These are phyloP conservation scores for Anoura caudifer DNA, from an alignment of 2,113 vertebrate species.

Conservation along the genomic window DNA sequence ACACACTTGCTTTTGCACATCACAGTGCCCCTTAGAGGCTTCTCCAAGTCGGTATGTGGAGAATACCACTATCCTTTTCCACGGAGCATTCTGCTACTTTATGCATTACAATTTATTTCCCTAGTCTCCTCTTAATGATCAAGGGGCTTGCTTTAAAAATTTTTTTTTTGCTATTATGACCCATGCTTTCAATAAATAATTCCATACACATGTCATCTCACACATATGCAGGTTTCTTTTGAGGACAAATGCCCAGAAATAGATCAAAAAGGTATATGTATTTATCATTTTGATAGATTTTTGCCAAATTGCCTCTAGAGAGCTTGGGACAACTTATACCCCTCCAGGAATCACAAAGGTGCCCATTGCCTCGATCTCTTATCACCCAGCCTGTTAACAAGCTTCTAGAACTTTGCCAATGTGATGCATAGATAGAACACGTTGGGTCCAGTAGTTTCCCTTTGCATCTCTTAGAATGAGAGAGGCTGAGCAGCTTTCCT, in stretches of 20 bases:
- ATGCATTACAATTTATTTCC: background rate
- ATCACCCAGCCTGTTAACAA: background rate
- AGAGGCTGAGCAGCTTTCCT: background rate
- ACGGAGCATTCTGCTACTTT: background rate
- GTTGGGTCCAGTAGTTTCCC: background rate
- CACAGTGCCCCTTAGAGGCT: background rate
- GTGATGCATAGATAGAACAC: background rate
- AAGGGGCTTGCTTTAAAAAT: background rate
- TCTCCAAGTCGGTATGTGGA: background rate
- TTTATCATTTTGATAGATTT: conserved; percentile 11
- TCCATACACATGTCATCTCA: background rate
- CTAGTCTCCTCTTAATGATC: background rate
- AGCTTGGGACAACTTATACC: background rate
- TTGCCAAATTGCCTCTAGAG: background rate
- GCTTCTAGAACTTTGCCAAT: background rate
- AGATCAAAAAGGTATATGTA: background rate
- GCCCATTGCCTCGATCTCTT: background rate
- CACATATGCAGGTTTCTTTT: background rate
- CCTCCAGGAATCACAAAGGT: background rate
- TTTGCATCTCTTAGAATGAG: background rate
- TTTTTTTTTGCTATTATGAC: background rate
- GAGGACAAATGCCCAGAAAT: background rate
- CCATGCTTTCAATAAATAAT: background rate
- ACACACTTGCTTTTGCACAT: background rate
- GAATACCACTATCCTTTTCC: background rate